Conservation (phyloP, 2,113 vertebrate genomes). For the Coptodon bakossiorum region DNA sequence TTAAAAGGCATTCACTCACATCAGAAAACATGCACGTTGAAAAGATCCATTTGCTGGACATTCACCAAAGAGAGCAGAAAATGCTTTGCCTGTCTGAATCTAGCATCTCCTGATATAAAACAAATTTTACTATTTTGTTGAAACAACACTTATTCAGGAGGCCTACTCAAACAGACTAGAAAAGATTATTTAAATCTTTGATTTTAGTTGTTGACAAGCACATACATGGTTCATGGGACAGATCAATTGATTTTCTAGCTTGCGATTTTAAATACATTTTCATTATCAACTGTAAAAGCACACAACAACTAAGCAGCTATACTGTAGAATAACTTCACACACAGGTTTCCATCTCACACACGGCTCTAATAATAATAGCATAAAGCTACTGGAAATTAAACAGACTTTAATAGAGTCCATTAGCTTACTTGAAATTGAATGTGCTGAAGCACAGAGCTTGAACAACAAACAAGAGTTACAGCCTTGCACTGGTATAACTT, state of each 20-base stretch:
- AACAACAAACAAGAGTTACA: neutral
- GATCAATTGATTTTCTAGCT: neutral
- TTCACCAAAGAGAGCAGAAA: neutral
- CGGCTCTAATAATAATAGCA: neutral
- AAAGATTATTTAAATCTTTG: neutral
- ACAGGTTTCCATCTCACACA: neutral
- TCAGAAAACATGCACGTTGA: constrained; percentile 1
- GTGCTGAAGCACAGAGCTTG: neutral
- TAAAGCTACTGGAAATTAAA: neutral
- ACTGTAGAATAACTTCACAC: neutral
- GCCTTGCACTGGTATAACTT: neutral
- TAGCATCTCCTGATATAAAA: neutral
- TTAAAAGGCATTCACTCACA: constrained; percentile 52
- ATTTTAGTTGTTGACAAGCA: neutral
- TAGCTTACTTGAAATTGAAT: neutral
- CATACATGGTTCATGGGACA: neutral
- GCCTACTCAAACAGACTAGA: neutral
- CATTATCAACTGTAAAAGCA: neutral
- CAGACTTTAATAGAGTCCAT: neutral
- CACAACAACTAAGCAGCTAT: neutral
- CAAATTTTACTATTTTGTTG: neutral
- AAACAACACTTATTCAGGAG: neutral
- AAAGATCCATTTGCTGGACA: neutral
- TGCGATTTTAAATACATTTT: neutral
- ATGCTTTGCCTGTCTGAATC: neutral